These are phyloP conservation scores for Pogonus chalceus DNA, from an alignment of 1,140 invertebrate genomes.

Conservation along the genomic window DNA sequence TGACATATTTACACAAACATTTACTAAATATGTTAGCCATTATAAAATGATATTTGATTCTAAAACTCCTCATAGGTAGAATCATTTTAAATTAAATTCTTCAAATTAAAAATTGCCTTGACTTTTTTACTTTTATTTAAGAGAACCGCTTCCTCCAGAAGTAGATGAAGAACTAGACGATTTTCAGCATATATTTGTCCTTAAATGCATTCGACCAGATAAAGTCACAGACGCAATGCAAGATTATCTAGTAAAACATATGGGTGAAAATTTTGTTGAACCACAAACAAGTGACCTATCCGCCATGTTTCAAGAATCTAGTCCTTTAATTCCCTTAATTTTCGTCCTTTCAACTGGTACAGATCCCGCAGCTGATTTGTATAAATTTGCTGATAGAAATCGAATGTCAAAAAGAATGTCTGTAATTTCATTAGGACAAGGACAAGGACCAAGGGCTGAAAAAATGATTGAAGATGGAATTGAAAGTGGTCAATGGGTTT, in stretches of 20 bases:
- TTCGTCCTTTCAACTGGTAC: constrained; percentile 63
- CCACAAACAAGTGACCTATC: constrained; percentile 55
- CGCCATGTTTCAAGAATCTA: constrained; percentile 53
- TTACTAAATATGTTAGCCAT: constrained; percentile 32
- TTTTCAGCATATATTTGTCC: constrained; percentile 59
- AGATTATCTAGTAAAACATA: constrained; percentile 44
- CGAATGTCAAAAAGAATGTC: constrained; percentile 46
- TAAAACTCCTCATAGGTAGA: constrained; percentile 41
- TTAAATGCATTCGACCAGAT: constrained; percentile 63
- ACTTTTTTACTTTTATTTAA: constrained; percentile 22
- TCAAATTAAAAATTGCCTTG: too few relatives aligned
- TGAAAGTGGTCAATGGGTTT: constrained; percentile 54
- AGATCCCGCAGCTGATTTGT: constrained; percentile 54
- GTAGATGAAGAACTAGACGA: constrained; percentile 42
- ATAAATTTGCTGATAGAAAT: constrained; percentile 53
- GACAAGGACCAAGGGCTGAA: constrained; percentile 55
- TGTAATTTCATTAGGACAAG: constrained; percentile 62
- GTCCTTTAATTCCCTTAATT: constrained; percentile 48
- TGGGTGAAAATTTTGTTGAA: constrained; percentile 56
- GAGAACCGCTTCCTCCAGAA: constrained; percentile 44
- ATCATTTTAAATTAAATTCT: not conserved
- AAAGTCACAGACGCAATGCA: constrained; percentile 63
- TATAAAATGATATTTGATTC: constrained; percentile 50
- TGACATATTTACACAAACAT: constrained; percentile 38
- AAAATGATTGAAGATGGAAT: constrained; percentile 47